Percentiles rank a stretch among this genome's conserved stretches.
Evolutionary conservation across 2,797 vertebrate genomes (phyloP).

Genomic region (Parambassis ranga): DNA sequence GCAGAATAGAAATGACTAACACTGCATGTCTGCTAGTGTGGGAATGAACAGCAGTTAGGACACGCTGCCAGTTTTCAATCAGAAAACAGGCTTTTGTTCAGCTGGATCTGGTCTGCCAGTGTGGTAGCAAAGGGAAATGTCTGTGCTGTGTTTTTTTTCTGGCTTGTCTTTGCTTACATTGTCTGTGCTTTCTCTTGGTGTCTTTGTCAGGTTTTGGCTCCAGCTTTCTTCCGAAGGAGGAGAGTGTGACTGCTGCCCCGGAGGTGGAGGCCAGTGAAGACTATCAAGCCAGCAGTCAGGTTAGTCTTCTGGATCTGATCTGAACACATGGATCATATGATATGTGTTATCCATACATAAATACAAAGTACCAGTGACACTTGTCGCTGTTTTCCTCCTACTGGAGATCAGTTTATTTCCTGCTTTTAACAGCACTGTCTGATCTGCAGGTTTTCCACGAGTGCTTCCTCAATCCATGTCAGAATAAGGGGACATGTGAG

Average conservation of each 20-base stretch:
- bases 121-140: conserved; percentile 60
- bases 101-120: conserved; percentile 31
- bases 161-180: conserved; percentile 38
- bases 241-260: conserved; percentile 85
- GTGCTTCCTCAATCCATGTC: conserved; percentile 94
- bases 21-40: conserved; percentile 36
- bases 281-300: conserved; percentile 92
- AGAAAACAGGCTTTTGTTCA: conserved; percentile 53
- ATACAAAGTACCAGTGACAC: too few species aligned
- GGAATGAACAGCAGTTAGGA: conserved; percentile 43
- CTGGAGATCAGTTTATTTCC: neutral
- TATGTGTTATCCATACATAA: too few species aligned
- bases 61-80: conserved; percentile 25
- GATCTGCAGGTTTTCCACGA: conserved; percentile 91
- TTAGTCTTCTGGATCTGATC: too few species aligned
- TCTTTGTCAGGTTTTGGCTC: conserved; percentile 89
- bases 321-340: too few species aligned
- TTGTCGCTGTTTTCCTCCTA: too few species aligned
- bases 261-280: conserved; percentile 83
- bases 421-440: neutral
- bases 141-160: conserved; percentile 51
- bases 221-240: conserved; percentile 94
- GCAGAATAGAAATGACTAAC: conserved; percentile 60
- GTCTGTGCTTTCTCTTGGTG: conserved; percentile 49
- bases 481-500: conserved; percentile 93